These are phyloP conservation scores for Etheostoma perlongum DNA, from an alignment of 2,797 vertebrate genomes.

Conservation along the genomic window DNA sequence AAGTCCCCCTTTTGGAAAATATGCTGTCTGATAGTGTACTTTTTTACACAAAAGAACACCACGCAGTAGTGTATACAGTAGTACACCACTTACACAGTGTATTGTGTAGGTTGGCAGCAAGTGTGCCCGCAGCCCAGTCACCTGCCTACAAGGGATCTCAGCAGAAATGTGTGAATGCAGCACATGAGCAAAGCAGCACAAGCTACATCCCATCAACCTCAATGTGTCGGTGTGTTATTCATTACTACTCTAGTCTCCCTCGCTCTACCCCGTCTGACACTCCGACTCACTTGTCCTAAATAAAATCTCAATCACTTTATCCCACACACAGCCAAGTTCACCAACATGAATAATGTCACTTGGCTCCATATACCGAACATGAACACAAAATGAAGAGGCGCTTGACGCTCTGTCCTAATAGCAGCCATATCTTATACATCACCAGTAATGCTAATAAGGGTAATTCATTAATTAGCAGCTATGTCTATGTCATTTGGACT, in stretches of 20 bases:
- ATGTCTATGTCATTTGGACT: conserved; percentile 44
- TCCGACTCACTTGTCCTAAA: conserved; percentile 52
- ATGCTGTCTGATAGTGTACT: background rate
- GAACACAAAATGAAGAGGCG: conserved; percentile 38
- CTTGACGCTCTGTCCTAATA: conserved; percentile 29
- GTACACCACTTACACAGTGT: background rate
- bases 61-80: conserved; percentile 14
- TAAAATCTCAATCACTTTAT: conserved; percentile 35
- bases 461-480: conserved; percentile 60
- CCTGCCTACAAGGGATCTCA: conserved; percentile 50
- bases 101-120: background rate
- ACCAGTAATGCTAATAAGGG: conserved; percentile 57
- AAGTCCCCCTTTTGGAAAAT: too few relatives aligned
- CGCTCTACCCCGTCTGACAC: conserved; percentile 42
- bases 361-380: conserved; percentile 11
- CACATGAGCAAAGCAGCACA: conserved; percentile 47
- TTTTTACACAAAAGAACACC: conserved; percentile 2
- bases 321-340: conserved; percentile 35
- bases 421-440: conserved; percentile 50
- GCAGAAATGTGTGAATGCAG: conserved; percentile 71
- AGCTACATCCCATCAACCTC: conserved; percentile 60
- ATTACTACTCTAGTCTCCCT: conserved; percentile 35
- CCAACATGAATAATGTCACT: conserved; percentile 36
- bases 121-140: conserved; percentile 28
- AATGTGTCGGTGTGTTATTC: conserved; percentile 66